Evolutionary conservation across 2,888 invertebrate species (phyloP).

Genomic region (Heliconius sara): DNA sequence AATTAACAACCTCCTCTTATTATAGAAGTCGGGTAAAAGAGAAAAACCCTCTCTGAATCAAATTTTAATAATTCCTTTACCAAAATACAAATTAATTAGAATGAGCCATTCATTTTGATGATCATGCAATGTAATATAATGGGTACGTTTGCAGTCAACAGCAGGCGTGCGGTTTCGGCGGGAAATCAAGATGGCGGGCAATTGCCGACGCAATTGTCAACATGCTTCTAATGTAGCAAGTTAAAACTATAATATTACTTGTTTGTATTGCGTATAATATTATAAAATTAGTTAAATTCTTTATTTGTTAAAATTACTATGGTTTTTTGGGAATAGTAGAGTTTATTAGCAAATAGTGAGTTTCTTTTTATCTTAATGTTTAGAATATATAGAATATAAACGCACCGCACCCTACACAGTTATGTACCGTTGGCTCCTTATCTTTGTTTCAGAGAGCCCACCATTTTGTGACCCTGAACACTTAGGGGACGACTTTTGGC

Average conservation of each 20-base stretch:
- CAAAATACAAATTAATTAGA: slow-evolving; percentile 13
- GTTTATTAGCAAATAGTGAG: no score
- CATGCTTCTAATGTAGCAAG: slow-evolving; percentile 41
- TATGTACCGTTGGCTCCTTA: no score
- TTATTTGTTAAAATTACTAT: no score
- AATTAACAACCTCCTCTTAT: no score
- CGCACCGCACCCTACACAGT: no score
- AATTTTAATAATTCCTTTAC: slow-evolving; percentile 3
- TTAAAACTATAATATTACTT: slow-evolving; percentile 34
- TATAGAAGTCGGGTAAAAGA: neutral
- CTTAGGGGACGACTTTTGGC: no score
- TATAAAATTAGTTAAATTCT: neutral
- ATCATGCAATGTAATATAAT: slow-evolving; percentile 52
- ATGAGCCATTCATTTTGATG: slow-evolving; percentile 41
- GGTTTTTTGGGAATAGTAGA: no score
- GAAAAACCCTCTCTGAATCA: neutral
- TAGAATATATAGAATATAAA: no score
- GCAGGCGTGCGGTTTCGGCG: slow-evolving; percentile 57
- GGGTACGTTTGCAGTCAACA: slow-evolving; percentile 55
- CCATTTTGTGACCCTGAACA: no score
- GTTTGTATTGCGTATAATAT: neutral
- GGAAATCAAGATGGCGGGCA: slow-evolving; percentile 58
- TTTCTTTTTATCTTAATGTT: no score
- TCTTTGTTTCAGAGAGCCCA: no score
- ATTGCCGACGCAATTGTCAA: slow-evolving; percentile 56